phyloP scores from a whole-genome alignment of 2,113 vertebrate genomes.

The Chaetodon auriga region DNA sequence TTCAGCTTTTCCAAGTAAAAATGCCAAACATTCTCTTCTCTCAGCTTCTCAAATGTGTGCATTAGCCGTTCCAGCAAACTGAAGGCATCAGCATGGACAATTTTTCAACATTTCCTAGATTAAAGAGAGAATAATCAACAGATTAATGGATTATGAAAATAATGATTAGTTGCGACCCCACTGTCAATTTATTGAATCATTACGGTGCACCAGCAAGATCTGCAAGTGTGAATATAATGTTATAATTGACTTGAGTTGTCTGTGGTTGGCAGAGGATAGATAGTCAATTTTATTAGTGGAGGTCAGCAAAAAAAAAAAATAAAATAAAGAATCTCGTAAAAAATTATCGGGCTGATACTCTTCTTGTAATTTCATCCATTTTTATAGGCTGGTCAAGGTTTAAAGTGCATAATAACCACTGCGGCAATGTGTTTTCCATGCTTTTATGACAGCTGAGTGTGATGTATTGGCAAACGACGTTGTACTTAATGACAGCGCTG shows the following conservation, averaged over 20 bases:
- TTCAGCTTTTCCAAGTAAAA: too few species aligned
- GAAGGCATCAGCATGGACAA: background rate
- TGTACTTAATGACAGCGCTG: slow-evolving; percentile 80
- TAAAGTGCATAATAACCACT: slow-evolving; percentile 74
- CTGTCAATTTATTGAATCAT: background rate
- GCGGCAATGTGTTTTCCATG: slow-evolving; percentile 65
- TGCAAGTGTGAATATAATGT: background rate
- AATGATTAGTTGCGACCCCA: background rate
- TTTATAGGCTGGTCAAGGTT: slow-evolving; percentile 85
- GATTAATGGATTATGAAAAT: background rate
- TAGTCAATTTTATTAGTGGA: slow-evolving; percentile 74
- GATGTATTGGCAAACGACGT: slow-evolving; percentile 75
- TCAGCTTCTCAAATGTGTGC: background rate
- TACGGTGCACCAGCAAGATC: background rate
- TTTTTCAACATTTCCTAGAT: background rate
- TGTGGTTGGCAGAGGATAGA: slow-evolving; percentile 6
- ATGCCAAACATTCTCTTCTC: background rate
- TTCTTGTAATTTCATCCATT: slow-evolving; percentile 74
- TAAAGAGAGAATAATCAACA: background rate
- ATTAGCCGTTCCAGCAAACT: too few species aligned
- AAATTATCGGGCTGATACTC: slow-evolving; percentile 71
- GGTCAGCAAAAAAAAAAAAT: slow-evolving; percentile 32
- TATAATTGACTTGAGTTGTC: background rate
- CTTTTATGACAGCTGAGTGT: slow-evolving; percentile 77
- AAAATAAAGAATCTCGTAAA: slow-evolving; percentile 73